phyloP scores from a whole-genome alignment of 2,113 vertebrate genomes.

The Vulpes lagopus region DNA sequence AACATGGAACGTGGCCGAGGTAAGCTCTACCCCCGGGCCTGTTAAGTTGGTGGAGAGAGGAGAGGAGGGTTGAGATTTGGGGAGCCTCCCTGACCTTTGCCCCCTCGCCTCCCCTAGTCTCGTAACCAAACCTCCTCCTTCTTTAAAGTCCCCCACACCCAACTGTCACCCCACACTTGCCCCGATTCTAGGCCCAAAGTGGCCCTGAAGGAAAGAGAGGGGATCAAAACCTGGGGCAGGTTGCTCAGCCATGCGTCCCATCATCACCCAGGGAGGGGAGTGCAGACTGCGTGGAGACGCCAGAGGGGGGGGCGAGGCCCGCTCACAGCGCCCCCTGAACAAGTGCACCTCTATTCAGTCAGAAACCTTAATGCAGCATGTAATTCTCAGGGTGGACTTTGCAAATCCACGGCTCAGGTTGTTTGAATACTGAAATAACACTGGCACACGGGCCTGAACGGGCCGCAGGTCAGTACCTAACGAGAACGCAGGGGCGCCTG shows the following conservation, averaged over 20 bases:
- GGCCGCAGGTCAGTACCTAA: background rate
- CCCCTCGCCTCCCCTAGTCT: background rate
- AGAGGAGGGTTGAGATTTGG: background rate
- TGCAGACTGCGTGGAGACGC: background rate
- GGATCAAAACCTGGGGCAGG: background rate
- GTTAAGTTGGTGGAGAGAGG: background rate
- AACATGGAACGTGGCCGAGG: background rate
- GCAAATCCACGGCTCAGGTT: background rate
- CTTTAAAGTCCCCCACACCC: background rate
- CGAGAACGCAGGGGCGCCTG: background rate
- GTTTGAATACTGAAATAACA: conserved; percentile 53
- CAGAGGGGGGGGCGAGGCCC: background rate
- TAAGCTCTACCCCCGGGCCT: background rate
- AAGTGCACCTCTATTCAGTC: background rate
- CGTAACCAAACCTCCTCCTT: background rate
- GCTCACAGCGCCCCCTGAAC: background rate
- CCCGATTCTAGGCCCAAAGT: background rate
- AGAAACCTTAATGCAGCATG: conserved; percentile 2
- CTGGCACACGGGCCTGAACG: background rate
- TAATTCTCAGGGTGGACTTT: conserved; percentile 18
- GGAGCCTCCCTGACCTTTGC: background rate
- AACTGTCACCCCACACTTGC: background rate
- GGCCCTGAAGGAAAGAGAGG: background rate
- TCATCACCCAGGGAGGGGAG: background rate
- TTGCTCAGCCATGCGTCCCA: background rate